Evolutionary conservation across 2,888 invertebrate genomes (phyloP).

Genomic region (Drosophila limbata): DNA sequence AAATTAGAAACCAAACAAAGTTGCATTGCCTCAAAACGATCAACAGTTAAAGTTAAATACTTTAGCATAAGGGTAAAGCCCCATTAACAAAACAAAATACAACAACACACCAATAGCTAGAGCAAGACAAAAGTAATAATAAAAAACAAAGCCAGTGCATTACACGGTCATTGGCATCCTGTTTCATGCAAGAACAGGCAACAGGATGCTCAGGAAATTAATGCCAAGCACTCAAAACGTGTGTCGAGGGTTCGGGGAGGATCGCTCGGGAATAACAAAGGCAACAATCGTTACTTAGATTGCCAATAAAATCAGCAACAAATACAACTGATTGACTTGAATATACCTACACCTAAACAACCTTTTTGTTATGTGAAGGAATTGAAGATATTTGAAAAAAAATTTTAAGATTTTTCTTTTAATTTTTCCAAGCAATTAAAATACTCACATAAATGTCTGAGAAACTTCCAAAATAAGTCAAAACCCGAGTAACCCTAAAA

Average conservation of each 20-base stretch:
- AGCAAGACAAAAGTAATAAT: conserved; percentile 34
- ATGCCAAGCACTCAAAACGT: conserved; percentile 52
- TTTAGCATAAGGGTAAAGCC: conserved; percentile 14
- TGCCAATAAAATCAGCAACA: conserved; percentile 29
- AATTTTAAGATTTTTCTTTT: too few species aligned
- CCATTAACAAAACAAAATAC: conserved; percentile 11
- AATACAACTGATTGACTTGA: conserved; percentile 6
- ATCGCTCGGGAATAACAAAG: conserved; percentile 32
- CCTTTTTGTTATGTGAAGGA: not conserved
- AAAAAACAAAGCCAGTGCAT: conserved; percentile 54
- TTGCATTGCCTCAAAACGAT: conserved; percentile 26
- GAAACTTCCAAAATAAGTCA: not conserved
- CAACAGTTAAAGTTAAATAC: conserved; percentile 44
- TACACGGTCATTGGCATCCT: conserved; percentile 82
- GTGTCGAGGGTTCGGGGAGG: conserved; percentile 36
- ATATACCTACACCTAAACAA: conserved; percentile 27
- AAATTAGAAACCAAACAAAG: conserved; percentile 61
- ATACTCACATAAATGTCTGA: not conserved
- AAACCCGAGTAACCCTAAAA: not conserved
- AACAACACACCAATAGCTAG: conserved; percentile 16
- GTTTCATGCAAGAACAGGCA: conserved; percentile 82
- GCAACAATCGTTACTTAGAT: conserved; percentile 50
- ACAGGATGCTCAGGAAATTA: conserved; percentile 79
- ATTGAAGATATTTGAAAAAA: too few species aligned
- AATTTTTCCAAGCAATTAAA: not conserved